Base-by-base conservation (phyloP, 2,797 vertebrate species). In the Eremophila alpestris region DNA sequence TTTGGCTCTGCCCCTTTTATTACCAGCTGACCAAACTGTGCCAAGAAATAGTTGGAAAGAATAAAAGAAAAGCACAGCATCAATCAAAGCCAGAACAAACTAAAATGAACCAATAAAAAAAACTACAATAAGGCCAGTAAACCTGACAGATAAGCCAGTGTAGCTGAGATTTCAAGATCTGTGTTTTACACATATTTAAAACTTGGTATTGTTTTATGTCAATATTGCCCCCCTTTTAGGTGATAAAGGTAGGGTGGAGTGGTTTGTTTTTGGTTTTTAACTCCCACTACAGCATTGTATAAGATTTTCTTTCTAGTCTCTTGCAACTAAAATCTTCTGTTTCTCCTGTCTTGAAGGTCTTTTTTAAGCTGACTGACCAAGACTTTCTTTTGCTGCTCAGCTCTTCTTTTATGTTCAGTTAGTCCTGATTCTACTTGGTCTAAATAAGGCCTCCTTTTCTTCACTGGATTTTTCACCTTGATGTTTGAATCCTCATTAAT, bases 101-200 rank as follows among this genome's bases (percentile, higher is more conserved):
- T 24, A 30, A 11, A 58, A 3, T 26, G 14, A 49, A 65, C 30
- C 45, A 58, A 23, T 21, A 32, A 18, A 36, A 63, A 36, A 63
- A 36, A 2, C 24, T 20, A 4, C 15, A 49, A 1, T 22, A 36
- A 60, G 51, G 4, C 3, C 16, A 55, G 22, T 62, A 63, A 62
- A 56, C 46, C 3, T 5, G 36, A 12, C 40, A 51, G 30, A 77
- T 48, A n/a, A 79, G 10, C 24, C 32, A 34, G 29, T 23, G 32
- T 49, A 24, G 34, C 20, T 83, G 83, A 71, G 30, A 36, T 68
- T 51, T 19, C 8, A 60, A 9, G 14, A 48, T 2, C 1, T 45
- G 1, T 29, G 5, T n/a, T 15, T 79, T 64, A 38, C 4, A 27
- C 0, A 0, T 30, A 7, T 26, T 75, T n/a, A 69, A 13, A 87